phyloP scores from a whole-genome alignment of 2,797 vertebrate genomes.

The Acipenser transmontanus region DNA sequence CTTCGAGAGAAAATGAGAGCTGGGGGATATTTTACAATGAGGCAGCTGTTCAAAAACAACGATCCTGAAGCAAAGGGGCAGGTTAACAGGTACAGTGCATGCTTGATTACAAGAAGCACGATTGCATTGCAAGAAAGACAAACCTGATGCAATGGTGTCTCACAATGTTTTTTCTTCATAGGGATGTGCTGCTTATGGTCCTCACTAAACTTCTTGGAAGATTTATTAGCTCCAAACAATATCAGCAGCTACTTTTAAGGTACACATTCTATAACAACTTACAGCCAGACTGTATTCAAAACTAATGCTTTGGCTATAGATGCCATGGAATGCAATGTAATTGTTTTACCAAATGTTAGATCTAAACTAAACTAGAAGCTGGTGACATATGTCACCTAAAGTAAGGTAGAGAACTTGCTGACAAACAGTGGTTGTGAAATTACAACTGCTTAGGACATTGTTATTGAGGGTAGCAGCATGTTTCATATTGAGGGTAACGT shows the following conservation, averaged over 20 bases:
- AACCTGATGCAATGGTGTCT: background rate
- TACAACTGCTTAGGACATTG: too few species aligned
- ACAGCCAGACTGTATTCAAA: slow-evolving; percentile 11
- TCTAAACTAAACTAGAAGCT: background rate
- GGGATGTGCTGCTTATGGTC: slow-evolving; percentile 30
- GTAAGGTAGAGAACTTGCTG: background rate
- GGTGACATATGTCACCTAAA: background rate
- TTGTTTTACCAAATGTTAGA: too few species aligned
- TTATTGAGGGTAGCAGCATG: background rate
- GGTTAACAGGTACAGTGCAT: slow-evolving; percentile 27
- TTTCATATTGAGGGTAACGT: background rate
- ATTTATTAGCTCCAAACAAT: slow-evolving; percentile 27
- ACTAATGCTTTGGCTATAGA: too few species aligned
- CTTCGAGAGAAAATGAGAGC: slow-evolving; percentile 31
- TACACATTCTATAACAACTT: slow-evolving; percentile 1
- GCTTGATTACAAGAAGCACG: background rate
- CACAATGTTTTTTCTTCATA: slow-evolving; percentile 13
- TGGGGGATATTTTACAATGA: slow-evolving; percentile 29
- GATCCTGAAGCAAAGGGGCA: slow-evolving; percentile 34
- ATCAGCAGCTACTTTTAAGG: slow-evolving; percentile 28
- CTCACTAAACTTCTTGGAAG: slow-evolving; percentile 37
- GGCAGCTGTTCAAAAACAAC: slow-evolving; percentile 35
- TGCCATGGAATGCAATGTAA: too few species aligned
- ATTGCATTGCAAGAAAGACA: background rate
- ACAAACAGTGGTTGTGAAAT: background rate